Conservation (phyloP, 1,140 invertebrate genomes). For the Drosophila sp. region DNA sequence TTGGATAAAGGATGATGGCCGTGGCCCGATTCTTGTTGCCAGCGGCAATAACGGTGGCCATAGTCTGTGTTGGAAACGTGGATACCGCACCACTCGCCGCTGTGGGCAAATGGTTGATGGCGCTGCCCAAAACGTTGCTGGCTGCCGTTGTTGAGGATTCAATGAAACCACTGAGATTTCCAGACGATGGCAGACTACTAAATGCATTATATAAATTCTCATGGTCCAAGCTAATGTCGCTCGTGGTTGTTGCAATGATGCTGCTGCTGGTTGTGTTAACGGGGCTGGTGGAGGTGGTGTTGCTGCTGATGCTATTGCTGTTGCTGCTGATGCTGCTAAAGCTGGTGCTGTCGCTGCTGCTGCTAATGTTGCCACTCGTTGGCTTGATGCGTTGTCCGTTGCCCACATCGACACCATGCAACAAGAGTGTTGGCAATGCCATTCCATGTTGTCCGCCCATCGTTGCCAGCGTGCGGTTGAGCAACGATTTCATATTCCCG, state of each 20-base stretch:
- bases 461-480: constrained; percentile 54
- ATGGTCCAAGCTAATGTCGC: neutral
- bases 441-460: constrained; percentile 36
- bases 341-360: neutral
- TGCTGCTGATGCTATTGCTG: constrained; percentile 11
- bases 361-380: neutral
- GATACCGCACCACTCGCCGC: constrained; percentile 41
- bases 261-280: neutral
- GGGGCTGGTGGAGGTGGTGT: constrained; percentile 13
- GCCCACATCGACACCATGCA: constrained; percentile 51
- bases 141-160: constrained; percentile 66
- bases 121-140: constrained; percentile 51
- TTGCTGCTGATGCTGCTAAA: neutral
- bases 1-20: constrained; percentile 78
- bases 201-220: constrained; percentile 50
- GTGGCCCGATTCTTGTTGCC: constrained; percentile 78
- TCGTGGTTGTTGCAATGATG: constrained; percentile 24
- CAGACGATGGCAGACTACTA: constrained; percentile 9
- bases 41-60: constrained; percentile 72
- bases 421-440: constrained; percentile 48
- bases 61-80: constrained; percentile 69
- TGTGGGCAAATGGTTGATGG: constrained; percentile 49
- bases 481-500: constrained; percentile 58
- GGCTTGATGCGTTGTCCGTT: constrained; percentile 47
- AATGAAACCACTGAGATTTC: constrained; percentile 69